Percentiles rank a stretch among this genome's conserved stretches.
Evolutionary conservation across 2,888 invertebrate species (phyloP).

Genomic region (Netelia fuscicornis): DNA sequence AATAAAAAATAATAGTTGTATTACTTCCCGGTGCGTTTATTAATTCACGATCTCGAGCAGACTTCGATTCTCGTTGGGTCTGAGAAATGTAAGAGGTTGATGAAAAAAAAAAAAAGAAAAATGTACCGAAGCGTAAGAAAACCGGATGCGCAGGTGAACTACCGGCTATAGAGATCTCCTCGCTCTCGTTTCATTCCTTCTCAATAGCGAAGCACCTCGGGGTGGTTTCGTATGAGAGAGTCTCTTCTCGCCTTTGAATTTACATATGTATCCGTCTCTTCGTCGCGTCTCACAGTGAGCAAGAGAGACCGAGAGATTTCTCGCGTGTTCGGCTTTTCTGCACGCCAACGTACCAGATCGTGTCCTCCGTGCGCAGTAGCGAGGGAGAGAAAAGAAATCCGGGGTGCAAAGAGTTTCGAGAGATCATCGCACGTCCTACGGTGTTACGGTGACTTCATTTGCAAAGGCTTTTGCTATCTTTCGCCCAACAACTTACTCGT

Average conservation of each 20-base stretch:
- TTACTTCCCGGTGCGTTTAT: background rate
- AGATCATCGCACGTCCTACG: background rate
- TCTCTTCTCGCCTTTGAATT: conserved; percentile 70
- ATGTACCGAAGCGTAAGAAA: conserved; percentile 78
- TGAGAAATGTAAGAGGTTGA: background rate
- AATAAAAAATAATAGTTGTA: background rate
- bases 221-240: conserved; percentile 56
- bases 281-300: conserved; percentile 41
- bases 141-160: conserved; percentile 83
- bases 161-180: conserved; percentile 68
- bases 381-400: conserved; percentile 25
- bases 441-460: background rate
- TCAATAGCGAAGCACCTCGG: conserved; percentile 65
- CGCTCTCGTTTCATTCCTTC: conserved; percentile 45
- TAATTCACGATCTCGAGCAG: background rate
- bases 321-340: conserved; percentile 61
- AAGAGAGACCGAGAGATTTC: conserved; percentile 7
- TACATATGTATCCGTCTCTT: conserved; percentile 78
- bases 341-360: conserved; percentile 12
- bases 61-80: conserved; percentile 36
- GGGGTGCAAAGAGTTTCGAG: background rate
- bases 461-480: background rate
- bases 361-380: conserved; percentile 8
- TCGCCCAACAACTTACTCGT: background rate
- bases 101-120: conserved; percentile 62